Base-by-base conservation (phyloP, 2,113 vertebrate genomes). In the Dipodomys stephensi region DNA sequence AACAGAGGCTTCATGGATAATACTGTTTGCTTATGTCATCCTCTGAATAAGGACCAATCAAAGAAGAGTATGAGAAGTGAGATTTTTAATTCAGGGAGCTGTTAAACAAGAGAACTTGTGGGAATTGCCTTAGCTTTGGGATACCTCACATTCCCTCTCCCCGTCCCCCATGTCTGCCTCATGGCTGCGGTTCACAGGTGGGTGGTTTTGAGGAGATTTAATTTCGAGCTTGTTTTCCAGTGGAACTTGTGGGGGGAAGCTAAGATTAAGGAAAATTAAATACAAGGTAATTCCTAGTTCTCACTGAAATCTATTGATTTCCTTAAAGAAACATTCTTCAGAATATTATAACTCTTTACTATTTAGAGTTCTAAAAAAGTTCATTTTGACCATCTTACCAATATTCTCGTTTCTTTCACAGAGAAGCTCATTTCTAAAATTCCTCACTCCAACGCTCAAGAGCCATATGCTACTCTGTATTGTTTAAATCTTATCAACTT, bases 71-170 rank as follows among this genome's bases (percentile, higher is more conserved):
- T 83, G 46, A 65, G 35, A 4, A 39, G 0, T 25, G 67, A 80
- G 57, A 32, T 92, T 80, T 92, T 92, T 68, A 71, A 72, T 18
- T 85, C 39, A 30, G 27, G 25, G n/a, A 87, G n/a, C 8, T 72
- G 1, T 22, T 23, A 35, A 4, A 25, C 32, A 91, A 7, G 4
- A 39, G 46, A 79, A 92, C 71, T 49, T 65, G 25, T 23, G 2
- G 72, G 4, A 64, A 30, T 64, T 49, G 7, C 46, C 25, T 35
- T 30, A 35, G 35, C 68, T 85, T 8, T 1, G 27, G 16, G 22
- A 22, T 6, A 6, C 35, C 72, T 12, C 49, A 62, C 32, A 86
- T 10, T 71, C 30, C 32, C 30, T 53, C 44, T 64, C 76, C 25
- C 30, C 30, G 28, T 44, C 64, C 20, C 25, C 7, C 25, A 35